Evolutionary conservation across 2,113 vertebrate species (phyloP).

Genomic region (Mesocricetus auratus): DNA sequence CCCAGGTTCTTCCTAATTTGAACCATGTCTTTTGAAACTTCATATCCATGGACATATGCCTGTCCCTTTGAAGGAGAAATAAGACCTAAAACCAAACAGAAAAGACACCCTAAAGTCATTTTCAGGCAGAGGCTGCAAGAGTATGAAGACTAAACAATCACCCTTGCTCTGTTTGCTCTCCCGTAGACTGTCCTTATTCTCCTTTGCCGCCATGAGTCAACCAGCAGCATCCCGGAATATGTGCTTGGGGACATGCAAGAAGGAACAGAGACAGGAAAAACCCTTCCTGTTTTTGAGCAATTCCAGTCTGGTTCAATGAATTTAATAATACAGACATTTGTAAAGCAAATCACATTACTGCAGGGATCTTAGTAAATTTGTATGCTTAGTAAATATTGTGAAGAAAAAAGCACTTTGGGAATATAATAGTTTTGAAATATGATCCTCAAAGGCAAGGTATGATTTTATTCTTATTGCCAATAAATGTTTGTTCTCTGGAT

Average conservation of each 20-base stretch:
- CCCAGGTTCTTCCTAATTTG: conserved; percentile 95
- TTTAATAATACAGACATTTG: neutral
- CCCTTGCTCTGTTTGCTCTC: neutral
- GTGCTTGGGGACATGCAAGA: neutral
- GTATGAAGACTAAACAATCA: neutral
- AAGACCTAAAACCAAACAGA: conserved; percentile 88
- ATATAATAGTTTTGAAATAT: neutral
- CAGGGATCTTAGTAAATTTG: neutral
- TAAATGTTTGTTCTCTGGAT: neutral
- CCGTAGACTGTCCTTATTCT: neutral
- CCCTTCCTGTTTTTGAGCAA: neutral
- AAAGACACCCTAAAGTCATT: accelerated
- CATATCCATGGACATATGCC: conserved; percentile 94
- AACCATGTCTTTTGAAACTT: conserved; percentile 96
- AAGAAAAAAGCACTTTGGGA: neutral
- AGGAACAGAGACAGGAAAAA: neutral
- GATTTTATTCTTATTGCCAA: neutral
- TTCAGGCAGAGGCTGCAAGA: neutral
- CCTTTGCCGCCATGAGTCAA: neutral
- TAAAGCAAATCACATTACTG: neutral
- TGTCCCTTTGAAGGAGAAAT: conserved; percentile 93
- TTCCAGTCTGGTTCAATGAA: neutral
- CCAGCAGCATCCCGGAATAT: too few species aligned
- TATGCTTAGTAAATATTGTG: neutral
- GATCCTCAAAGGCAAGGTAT: neutral